Evolutionary conservation across 2,797 vertebrate genomes (phyloP).

Genomic region (Pangasius krempfi): DNA sequence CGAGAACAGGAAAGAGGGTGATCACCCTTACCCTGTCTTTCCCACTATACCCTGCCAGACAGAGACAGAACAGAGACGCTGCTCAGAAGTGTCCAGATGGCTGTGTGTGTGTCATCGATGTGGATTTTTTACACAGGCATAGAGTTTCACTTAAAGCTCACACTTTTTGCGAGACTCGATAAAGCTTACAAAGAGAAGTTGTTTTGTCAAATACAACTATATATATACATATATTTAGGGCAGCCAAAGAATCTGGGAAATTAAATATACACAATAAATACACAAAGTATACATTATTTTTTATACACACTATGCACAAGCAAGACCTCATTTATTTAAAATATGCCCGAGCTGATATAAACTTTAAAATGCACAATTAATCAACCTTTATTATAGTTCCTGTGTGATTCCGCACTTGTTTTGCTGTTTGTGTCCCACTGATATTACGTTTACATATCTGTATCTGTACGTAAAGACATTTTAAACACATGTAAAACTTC

Average conservation of each 20-base stretch:
- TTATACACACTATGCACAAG: not conserved
- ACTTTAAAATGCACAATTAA: not conserved
- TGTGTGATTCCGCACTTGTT: not conserved
- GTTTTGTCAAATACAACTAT: not conserved
- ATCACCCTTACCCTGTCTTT: constrained; percentile 27
- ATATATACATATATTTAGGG: too few species aligned
- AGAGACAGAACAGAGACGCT: not conserved
- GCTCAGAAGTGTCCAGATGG: not conserved
- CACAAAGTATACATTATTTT: too few species aligned
- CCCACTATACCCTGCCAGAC: constrained; percentile 38
- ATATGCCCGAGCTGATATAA: not conserved
- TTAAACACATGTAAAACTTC: not conserved
- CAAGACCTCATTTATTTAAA: not conserved
- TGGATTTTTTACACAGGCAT: not conserved
- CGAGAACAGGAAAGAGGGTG: constrained; percentile 28
- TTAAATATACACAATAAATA: not conserved
- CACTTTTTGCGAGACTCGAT: not conserved
- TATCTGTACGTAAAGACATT: too few species aligned
- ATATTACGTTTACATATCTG: not conserved
- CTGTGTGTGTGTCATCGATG: not conserved
- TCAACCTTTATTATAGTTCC: not conserved
- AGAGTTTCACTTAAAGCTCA: not conserved
- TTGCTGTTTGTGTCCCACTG: not conserved
- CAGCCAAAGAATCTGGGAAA: not conserved
- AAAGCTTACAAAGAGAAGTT: not conserved